Base-by-base conservation (phyloP, 2,888 invertebrate species). In the Cryptus armator region DNA sequence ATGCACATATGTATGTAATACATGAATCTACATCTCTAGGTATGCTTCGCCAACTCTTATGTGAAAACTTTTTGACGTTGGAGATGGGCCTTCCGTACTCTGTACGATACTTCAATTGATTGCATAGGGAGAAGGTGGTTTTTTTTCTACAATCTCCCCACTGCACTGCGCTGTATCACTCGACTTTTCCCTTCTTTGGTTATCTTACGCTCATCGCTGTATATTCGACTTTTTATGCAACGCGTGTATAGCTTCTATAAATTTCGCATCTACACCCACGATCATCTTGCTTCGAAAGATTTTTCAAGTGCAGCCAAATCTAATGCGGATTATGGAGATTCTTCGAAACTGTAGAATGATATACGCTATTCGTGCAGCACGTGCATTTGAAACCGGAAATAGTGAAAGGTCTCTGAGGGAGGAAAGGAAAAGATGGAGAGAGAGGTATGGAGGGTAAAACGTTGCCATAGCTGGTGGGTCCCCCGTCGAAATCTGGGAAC, bases 31-130 rank as follows among this genome's bases (percentile, higher is more conserved):
- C 44, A 46, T 67, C 37, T 10, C 44, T 10, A 44, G 24, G 46
- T 29, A 67, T 46, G 67, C 67, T 37, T 51, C 48, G 67, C 71
- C 76, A 53, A 68, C 76, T 81, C 77, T 67, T 81, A 81, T 77
- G 81, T 81, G 84, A 81, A 84, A 84, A 84, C 81, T 84, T 84
- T 84, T 76, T 81, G 77, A 84, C 76, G 80, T 48, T 70, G 29
- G 68, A 64, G 43, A 59, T 53, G 10, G 32, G 16, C 43, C 56
- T 43, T 44, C 44, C 14, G 16, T 53, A 24, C 37, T 56, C 72
- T 66, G 56, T 44, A 53, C 81, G 68, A 81, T 75, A 75, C 75
- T 75, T 75, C 70, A 37, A 75, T 62, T 81, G 81, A 81, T 81
- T 81, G 68, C 75, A 70, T 74, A 67, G 81, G 77, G 37, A 37